Evolutionary conservation across 1,140 invertebrate species (phyloP).

Genomic region (Lineus longissimus): DNA sequence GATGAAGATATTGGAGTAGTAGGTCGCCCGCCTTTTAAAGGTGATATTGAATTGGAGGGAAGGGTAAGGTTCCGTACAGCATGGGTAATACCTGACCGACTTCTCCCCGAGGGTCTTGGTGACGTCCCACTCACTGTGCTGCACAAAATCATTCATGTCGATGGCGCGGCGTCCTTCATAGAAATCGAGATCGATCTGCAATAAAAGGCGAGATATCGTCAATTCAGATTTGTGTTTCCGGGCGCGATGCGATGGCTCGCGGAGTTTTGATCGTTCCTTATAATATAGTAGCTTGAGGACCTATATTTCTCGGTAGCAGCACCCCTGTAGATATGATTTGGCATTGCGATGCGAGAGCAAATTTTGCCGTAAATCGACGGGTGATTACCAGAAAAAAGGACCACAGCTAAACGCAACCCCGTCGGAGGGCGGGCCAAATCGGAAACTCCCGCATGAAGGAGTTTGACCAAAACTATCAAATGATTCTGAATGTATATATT

Average conservation of each 20-base stretch:
- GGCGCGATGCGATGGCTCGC: too few species aligned
- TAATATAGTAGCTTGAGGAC: too few species aligned
- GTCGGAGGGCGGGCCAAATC: too few species aligned
- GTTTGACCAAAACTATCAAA: too few species aligned
- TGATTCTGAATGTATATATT: too few species aligned
- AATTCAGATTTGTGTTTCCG: not conserved
- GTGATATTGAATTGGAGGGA: constrained; percentile 40
- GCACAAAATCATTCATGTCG: constrained; percentile 25
- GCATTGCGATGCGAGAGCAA: too few species aligned
- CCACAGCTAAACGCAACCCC: too few species aligned
- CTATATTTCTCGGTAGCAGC: too few species aligned
- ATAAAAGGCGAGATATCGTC: not conserved
- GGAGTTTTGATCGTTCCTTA: not conserved
- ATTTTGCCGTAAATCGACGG: too few species aligned
- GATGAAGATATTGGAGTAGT: constrained; percentile 51
- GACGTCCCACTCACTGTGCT: constrained; percentile 96
- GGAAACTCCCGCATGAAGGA: too few species aligned
- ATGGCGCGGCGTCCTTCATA: constrained; percentile 5
- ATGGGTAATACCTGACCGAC: constrained; percentile 30
- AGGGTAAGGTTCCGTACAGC: constrained; percentile 44
- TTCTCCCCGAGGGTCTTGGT: constrained; percentile 52
- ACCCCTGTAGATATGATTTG: too few species aligned
- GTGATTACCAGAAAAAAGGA: too few species aligned
- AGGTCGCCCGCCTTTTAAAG: constrained; percentile 45
- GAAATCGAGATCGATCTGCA: not conserved